Base-by-base conservation (phyloP, 2,113 vertebrate species). In the Galemys pyrenaicus region DNA sequence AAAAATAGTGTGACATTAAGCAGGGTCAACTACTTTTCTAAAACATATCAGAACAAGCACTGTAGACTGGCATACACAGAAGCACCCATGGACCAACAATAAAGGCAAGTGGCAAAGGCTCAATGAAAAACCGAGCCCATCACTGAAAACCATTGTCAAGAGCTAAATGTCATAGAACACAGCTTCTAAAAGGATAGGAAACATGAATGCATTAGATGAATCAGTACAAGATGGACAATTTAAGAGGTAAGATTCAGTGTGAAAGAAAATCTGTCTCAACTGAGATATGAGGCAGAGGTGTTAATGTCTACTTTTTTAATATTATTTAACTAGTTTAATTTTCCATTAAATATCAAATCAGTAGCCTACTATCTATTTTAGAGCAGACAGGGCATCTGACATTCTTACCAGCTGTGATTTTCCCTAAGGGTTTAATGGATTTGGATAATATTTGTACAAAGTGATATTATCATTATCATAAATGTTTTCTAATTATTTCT, bases 401-500 rank as follows among this genome's bases (percentile, higher is more conserved):
- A 94, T 94, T 95, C 77, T 90, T 74, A 78, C 67, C 41, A 94
- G 87, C 94, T 96, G 73, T 62, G 54, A 92, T 92, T 88, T 96
- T 89, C 90, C 94, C 90, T 88, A 75, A 90, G 92, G 95, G 81
- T 62, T 95, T 96, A 95, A 94, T 96, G 81, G 74, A 90, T 96
- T 98, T 78, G 30, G 97, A 86, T 94, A 97, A 93, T 98, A 97
- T 98, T 98, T 98, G 97, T 96, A 96, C 93, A 96, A 96, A 98
- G 94, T 94, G 97, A 98, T 98, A 98, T 97, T 97, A 98, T 95
- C 95, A 98, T 98, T 98, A 98, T 92, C 96, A 98, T 98, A 98
- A 98, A 98, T 91, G 97, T 94, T 97, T 98, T 98, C 97, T 98
- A 98, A 98, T 98, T 98, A 98, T 98, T 98, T 97, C 96, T 96